Conservation (phyloP, 53 echinoderm and acorn worm genomes). For the Stichopus horrens region DNA sequence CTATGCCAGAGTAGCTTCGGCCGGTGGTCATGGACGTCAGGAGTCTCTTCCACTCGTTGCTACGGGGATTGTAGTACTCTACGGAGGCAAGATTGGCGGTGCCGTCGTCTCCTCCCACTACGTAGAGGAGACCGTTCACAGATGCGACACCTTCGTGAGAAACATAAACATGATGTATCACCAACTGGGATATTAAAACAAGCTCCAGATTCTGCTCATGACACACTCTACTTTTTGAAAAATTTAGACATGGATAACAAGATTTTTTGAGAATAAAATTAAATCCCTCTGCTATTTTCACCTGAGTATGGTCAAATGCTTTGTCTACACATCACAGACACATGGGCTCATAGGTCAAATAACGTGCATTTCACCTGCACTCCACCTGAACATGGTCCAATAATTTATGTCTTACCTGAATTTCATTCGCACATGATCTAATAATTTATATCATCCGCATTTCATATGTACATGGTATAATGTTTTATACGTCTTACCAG, state of each 20-base stretch:
- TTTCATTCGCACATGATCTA: slow-evolving; percentile 13
- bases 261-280: too few relatives aligned
- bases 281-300: slow-evolving; percentile 46
- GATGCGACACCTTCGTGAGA: slow-evolving; percentile 78
- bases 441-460: slow-evolving; percentile 71
- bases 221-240: too few relatives aligned
- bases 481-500: slow-evolving; percentile 60
- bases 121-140: slow-evolving; percentile 87
- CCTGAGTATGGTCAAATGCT: slow-evolving; percentile 62
- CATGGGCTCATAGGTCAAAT: neutral
- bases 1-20: slow-evolving; percentile 93
- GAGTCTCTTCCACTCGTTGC: slow-evolving; percentile 78
- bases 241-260: too few relatives aligned
- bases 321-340: slow-evolving; percentile 53
- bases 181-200: neutral
- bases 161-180: neutral
- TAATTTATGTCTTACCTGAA: slow-evolving; percentile 63
- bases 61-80: slow-evolving; percentile 93
- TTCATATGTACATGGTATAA: neutral
- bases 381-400: slow-evolving; percentile 75
- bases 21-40: slow-evolving; percentile 90
- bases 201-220: too few relatives aligned
- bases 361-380: slow-evolving; percentile 65
- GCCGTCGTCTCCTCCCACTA: slow-evolving; percentile 96
- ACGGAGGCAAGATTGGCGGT: slow-evolving; percentile 93